Evolutionary conservation across 1,140 invertebrate species (phyloP).

Genomic region (Drosophila sp.): DNA sequence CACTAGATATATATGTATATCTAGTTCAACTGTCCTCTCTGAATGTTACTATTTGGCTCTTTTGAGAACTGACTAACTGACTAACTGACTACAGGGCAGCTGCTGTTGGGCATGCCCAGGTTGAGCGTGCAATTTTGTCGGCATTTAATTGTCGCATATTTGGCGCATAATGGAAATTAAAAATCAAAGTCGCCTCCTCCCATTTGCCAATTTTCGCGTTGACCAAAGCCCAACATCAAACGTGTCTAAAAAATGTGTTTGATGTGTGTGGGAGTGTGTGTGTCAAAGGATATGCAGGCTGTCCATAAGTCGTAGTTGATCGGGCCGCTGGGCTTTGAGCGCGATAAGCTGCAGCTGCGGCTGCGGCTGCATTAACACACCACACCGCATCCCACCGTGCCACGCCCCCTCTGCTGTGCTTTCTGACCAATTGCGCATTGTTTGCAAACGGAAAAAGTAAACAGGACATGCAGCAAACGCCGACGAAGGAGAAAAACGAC

Average conservation of each 20-base stretch:
- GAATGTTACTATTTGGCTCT: no score
- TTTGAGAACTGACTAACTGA: no score
- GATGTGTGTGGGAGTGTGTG: slow-evolving; percentile 49
- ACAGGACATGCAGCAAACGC: slow-evolving; percentile 15
- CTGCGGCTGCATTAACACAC: slow-evolving; percentile 45
- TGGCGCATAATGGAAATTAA: slow-evolving; percentile 65
- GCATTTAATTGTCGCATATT: slow-evolving; percentile 46
- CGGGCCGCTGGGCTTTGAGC: slow-evolving; percentile 53
- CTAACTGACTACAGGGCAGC: no score
- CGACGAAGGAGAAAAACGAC: neutral
- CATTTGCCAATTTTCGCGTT: neutral
- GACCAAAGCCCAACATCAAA: slow-evolving; percentile 51
- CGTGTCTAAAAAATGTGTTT: slow-evolving; percentile 72
- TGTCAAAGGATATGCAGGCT: slow-evolving; percentile 47
- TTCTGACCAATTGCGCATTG: slow-evolving; percentile 38
- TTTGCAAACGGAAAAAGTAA: slow-evolving; percentile 28
- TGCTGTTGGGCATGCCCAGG: no score
- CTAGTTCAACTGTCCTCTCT: no score
- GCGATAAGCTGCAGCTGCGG: slow-evolving; percentile 78
- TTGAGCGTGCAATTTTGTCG: neutral
- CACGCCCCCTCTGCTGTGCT: neutral
- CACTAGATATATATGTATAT: no score
- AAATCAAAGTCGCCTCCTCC: neutral
- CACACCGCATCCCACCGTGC: neutral
- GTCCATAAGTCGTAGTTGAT: slow-evolving; percentile 57